A percentile compares a stretch with the other conserved stretches of the same genome.
These are phyloP conservation scores for Epistrophe grossulariae DNA, from an alignment of 2,888 invertebrate species.

Conservation along the genomic window DNA sequence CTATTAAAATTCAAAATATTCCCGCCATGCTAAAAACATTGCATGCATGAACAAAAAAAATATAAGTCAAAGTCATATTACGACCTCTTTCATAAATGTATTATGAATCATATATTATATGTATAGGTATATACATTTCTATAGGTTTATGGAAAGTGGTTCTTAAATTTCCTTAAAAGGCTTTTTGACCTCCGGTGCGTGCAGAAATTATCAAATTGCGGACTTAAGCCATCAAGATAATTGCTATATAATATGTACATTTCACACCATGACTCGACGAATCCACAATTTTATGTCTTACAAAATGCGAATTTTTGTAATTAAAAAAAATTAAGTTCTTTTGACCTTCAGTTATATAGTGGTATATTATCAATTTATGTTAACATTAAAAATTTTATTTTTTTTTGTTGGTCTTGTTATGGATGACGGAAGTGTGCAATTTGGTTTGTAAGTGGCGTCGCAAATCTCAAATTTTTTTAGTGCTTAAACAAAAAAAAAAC, in stretches of 20 bases:
- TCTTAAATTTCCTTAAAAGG: neutral
- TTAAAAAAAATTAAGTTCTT: constrained; percentile 48
- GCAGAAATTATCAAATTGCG: constrained; percentile 25
- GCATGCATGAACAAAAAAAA: neutral
- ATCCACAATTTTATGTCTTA: constrained; percentile 19
- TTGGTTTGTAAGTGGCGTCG: constrained; percentile 39
- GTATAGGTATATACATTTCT: neutral
- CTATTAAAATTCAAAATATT: too few relatives aligned
- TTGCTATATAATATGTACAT: neutral
- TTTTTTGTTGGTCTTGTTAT: constrained; percentile 6
- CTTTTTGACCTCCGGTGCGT: constrained; percentile 35
- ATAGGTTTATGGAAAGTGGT: neutral
- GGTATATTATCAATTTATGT: constrained; percentile 21
- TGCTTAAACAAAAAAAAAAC: neutral
- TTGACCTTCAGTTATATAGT: constrained; percentile 26
- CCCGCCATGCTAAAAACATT: too few relatives aligned
- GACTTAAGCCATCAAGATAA: constrained; percentile 28
- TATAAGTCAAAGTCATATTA: neutral
- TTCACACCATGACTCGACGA: constrained; percentile 17
- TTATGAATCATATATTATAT: too few relatives aligned
- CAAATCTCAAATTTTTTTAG: constrained; percentile 6
- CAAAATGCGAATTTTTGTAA: constrained; percentile 46
- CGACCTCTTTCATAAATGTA: neutral
- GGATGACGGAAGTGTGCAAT: constrained; percentile 59
- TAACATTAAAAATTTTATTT: constrained; percentile 42